Evolutionary conservation across 2,888 invertebrate species (phyloP), one percentile per base, ranked within the genome.

Genomic region (Tridacna gigas): DNA sequence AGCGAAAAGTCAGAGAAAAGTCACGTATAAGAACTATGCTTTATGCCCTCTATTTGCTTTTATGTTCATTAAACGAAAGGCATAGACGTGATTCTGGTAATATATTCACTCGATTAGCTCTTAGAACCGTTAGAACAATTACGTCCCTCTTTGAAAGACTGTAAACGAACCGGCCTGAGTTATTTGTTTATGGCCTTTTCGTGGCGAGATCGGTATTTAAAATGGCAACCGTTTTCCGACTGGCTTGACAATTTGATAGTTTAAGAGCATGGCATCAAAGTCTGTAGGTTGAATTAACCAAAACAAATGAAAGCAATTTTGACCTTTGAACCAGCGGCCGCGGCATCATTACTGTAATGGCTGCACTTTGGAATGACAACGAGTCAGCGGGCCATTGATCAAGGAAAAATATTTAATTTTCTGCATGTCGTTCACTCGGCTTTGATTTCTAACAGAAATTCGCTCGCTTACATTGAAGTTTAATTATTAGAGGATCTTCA

Each of bases 261-360:
- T 81, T 78, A 47, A 80, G 67, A 66, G 25, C 65, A 74, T 61
- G 61, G 71, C 81, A 73, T 83, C 83, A 86, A 86, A 86, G 80
- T 69, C 75, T 78, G 75, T 74, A 66, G 60, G 47, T 15, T 69
- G 61, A 76, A 79, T 79, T 75, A 74, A 61, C 61, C 37, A 51
- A 56, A 78, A 78, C 77, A 73, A 82, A 84, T 84, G 67, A 83
- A 86, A 78, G 79, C 61, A 71, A 79, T 66, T 18, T 25, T 77
- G 76, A 84, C 86, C 83, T 86, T 84, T 86, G 86, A 86, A 84
- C 86, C 67, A 76, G 25, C n/a, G 47, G 66, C n/a, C 15, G 60
- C 51, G 79, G 66, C 45, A 63, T 66, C 60, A 75, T 63, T 75
- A 67, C 77, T 51, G 82, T 80, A 80, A 82, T 79, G 80, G 82